Evolutionary conservation across 2,797 vertebrate species (phyloP).

Genomic region (Acrocephalus scirpaceus): DNA sequence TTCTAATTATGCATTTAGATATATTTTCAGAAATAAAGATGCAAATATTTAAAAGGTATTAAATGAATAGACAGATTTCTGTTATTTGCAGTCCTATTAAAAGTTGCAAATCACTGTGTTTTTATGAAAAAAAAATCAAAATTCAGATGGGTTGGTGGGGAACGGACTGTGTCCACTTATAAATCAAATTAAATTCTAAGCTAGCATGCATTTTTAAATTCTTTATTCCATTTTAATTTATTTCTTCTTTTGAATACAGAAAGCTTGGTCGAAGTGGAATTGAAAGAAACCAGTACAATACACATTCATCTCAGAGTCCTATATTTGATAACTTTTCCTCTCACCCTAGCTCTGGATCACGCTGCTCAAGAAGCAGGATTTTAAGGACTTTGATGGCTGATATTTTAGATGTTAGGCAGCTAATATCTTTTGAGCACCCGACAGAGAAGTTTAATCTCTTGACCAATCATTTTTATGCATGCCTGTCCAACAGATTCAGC

Average conservation of each 20-base stretch:
- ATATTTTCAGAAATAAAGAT: not conserved
- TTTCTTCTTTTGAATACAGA: slow-evolving; percentile 26
- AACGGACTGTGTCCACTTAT: not conserved
- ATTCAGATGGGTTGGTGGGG: not conserved
- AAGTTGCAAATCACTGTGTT: not conserved
- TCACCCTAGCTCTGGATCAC: slow-evolving; percentile 15
- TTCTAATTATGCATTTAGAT: not conserved
- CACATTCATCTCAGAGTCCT: slow-evolving; percentile 13
- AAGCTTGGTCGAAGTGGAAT: not conserved
- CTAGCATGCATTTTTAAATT: slow-evolving; percentile 9
- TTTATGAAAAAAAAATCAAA: not conserved
- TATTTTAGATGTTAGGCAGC: slow-evolving; percentile 59
- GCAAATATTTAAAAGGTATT: not conserved
- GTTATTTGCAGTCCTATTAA: not conserved
- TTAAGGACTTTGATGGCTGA: slow-evolving; percentile 47
- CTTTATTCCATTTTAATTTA: not conserved
- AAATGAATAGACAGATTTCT: not conserved
- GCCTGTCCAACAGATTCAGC: slow-evolving; percentile 8
- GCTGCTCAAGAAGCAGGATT: slow-evolving; percentile 44
- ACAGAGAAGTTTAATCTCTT: slow-evolving; percentile 54
- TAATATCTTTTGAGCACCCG: slow-evolving; percentile 44
- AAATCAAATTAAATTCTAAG: not conserved
- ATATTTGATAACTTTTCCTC: slow-evolving; percentile 23
- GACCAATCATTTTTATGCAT: slow-evolving; percentile 50
- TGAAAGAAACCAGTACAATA: not conserved